Evolutionary conservation across 1,140 invertebrate species (phyloP).

Genomic region (Danaus melanippus): DNA sequence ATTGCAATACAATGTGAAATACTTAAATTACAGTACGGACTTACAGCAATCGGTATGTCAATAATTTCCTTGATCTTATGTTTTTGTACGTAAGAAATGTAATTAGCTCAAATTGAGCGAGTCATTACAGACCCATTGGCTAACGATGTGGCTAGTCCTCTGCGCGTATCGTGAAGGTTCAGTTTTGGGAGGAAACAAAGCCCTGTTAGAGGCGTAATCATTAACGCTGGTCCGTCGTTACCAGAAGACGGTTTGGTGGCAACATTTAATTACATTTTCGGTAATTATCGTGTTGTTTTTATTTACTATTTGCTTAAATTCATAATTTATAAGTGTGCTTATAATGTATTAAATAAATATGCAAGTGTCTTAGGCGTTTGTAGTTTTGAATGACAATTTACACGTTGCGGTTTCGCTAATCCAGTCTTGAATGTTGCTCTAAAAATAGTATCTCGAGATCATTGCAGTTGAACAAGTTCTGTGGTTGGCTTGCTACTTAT

Average conservation of each 20-base stretch:
- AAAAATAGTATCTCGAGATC: slow-evolving; percentile 52
- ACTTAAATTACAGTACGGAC: too few species aligned
- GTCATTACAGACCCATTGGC: slow-evolving; percentile 26
- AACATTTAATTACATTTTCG: slow-evolving; percentile 39
- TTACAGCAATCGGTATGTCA: slow-evolving; percentile 17
- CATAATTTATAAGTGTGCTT: too few species aligned
- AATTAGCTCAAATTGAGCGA: slow-evolving; percentile 48
- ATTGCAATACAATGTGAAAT: too few species aligned
- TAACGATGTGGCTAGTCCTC: slow-evolving; percentile 47
- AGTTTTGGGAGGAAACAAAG: slow-evolving; percentile 44
- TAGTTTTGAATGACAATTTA: slow-evolving; percentile 31
- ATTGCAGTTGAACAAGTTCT: slow-evolving; percentile 45
- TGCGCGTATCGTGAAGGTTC: slow-evolving; percentile 51
- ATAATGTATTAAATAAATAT: too few species aligned
- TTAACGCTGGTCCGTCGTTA: slow-evolving; percentile 42
- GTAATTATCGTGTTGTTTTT: slow-evolving; percentile 27
- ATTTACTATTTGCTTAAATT: too few species aligned
- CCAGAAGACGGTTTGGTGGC: slow-evolving; percentile 36
- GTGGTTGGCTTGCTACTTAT: slow-evolving; percentile 38
- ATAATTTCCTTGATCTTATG: slow-evolving; percentile 42
- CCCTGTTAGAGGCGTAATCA: slow-evolving; percentile 27
- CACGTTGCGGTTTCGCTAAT: slow-evolving; percentile 48
- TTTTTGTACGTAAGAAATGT: slow-evolving; percentile 41
- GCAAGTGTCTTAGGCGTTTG: slow-evolving; percentile 27
- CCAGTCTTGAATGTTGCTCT: slow-evolving; percentile 41